These are phyloP conservation scores for Phenacoccus solenopsis DNA, from an alignment of 1,140 invertebrate species.

Conservation along the genomic window DNA sequence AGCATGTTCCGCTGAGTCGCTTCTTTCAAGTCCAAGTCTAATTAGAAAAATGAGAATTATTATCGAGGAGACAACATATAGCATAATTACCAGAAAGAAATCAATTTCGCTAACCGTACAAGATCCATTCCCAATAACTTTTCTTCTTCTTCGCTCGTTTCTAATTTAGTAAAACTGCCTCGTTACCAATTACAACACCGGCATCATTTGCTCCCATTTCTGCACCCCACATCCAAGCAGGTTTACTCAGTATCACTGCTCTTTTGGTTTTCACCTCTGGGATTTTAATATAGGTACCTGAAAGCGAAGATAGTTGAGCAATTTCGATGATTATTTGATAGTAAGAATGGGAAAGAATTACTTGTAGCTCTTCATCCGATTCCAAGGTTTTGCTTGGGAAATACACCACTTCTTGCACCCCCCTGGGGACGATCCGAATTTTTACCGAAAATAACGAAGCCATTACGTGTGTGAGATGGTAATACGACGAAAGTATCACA, in stretches of 20 bases:
- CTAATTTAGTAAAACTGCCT: constrained; percentile 51
- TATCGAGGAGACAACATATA: too few species aligned
- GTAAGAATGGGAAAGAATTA: background rate
- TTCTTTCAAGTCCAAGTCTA: constrained; percentile 54
- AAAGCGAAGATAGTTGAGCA: too few species aligned
- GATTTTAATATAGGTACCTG: constrained; percentile 64
- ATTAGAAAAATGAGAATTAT: too few species aligned
- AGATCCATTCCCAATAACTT: constrained; percentile 59
- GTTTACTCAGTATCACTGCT: constrained; percentile 57
- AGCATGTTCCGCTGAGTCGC: constrained; percentile 44
- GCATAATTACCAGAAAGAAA: too few species aligned
- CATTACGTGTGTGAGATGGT: constrained; percentile 43
- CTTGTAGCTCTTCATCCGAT: background rate
- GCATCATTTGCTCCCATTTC: constrained; percentile 68
- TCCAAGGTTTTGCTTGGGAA: constrained; percentile 22
- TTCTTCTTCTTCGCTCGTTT: constrained; percentile 43
- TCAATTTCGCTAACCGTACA: constrained; percentile 42
- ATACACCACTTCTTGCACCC: constrained; percentile 58
- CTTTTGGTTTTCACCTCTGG: constrained; percentile 44
- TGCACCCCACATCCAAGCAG: constrained; percentile 67
- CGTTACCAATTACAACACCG: constrained; percentile 58
- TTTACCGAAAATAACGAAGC: constrained; percentile 54
- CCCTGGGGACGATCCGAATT: constrained; percentile 56
- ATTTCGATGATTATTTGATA: too few species aligned
- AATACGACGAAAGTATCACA: constrained; percentile 61